phyloP scores from a whole-genome alignment of 2,113 vertebrate genomes.

The Zosterops lateralis region DNA sequence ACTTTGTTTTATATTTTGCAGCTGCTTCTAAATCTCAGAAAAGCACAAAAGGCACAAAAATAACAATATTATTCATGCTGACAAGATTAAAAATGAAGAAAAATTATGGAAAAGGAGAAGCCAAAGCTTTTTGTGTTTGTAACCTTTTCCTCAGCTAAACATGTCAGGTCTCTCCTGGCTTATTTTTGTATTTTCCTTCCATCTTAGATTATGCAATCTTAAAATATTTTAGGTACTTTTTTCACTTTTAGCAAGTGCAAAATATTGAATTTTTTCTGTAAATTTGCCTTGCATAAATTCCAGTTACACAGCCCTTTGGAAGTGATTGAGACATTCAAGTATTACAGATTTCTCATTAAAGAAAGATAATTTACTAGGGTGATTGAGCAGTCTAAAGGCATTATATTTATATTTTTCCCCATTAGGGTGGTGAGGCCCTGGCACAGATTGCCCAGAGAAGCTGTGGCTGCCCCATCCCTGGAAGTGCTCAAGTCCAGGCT shows the following conservation, averaged over 20 bases:
- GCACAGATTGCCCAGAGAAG: neutral
- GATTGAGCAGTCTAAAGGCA: neutral
- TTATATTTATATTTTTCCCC: neutral
- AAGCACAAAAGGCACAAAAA: neutral
- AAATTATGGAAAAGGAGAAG: neutral
- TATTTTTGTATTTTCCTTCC: neutral
- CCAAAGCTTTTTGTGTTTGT: neutral
- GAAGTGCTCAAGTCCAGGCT: neutral
- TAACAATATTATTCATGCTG: neutral
- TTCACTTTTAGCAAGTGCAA: neutral
- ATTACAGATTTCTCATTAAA: neutral
- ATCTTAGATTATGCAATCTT: neutral
- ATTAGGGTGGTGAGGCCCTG: neutral
- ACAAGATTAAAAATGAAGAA: neutral
- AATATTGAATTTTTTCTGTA: neutral
- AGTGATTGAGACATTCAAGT: neutral
- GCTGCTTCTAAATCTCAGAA: neutral
- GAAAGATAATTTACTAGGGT: neutral
- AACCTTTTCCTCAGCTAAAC: neutral
- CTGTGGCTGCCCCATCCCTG: neutral
- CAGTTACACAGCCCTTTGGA: neutral
- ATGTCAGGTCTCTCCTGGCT: rapidly evolving
- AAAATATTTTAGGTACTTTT: neutral
- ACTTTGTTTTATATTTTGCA: neutral
- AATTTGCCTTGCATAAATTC: neutral